phyloP scores from a whole-genome alignment of 1,140 invertebrate genomes.

The Ctenoplectra terminalis region DNA sequence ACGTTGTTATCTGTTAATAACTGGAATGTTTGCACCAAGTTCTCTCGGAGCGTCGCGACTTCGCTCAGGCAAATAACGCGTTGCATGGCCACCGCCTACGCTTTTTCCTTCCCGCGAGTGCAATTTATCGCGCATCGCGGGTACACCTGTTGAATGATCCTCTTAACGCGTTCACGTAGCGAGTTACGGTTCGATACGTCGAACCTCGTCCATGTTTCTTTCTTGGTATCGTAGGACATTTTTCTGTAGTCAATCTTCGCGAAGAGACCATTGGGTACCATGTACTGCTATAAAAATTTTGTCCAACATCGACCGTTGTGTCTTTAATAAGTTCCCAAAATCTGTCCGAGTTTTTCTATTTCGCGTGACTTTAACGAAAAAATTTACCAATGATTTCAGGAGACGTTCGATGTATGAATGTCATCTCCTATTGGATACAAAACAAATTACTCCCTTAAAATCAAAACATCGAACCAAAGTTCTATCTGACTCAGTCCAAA shows the following conservation, averaged over 20 bases:
- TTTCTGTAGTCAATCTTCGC: neutral
- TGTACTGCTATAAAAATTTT: no score
- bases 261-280: neutral
- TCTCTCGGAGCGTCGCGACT: neutral
- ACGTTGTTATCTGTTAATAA: conserved; percentile 30
- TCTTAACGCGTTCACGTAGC: conserved; percentile 13
- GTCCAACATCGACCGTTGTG: no score
- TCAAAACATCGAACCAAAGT: no score
- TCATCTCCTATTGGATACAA: no score
- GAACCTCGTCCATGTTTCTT: neutral
- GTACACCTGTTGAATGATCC: conserved; percentile 55
- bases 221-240: neutral
- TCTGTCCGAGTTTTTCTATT: no score
- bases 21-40: neutral
- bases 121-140: conserved; percentile 28
- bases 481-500: no score
- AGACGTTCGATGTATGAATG: neutral
- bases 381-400: neutral
- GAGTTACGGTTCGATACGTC: neutral
- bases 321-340: no score
- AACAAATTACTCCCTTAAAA: no score
- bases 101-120: conserved; percentile 19
- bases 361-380: no score
- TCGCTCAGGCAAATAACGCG: conserved; percentile 19
- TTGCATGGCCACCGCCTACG: neutral